A percentile compares a stretch with the other conserved stretches of the same genome.
Evolutionary conservation across 2,113 vertebrate genomes (phyloP).

Genomic region (Burhinus oedicnemus): DNA sequence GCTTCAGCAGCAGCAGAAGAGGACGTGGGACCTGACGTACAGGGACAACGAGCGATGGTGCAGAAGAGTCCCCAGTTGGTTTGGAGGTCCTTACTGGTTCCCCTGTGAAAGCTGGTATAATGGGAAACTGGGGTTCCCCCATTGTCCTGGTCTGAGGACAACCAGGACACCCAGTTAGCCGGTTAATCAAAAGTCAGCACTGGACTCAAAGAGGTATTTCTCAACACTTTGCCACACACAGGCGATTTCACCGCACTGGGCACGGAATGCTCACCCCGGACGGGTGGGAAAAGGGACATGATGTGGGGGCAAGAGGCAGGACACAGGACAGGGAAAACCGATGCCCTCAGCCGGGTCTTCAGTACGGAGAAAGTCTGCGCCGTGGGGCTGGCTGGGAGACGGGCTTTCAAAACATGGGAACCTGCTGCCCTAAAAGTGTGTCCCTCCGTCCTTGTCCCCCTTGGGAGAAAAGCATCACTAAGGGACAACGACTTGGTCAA

Average conservation of each 20-base stretch:
- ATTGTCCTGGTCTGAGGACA: too few species aligned
- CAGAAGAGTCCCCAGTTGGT: not conserved
- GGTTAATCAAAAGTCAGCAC: not conserved
- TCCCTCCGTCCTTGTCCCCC: not conserved
- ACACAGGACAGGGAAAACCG: not conserved
- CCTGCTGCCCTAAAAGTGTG: not conserved
- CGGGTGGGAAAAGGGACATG: not conserved
- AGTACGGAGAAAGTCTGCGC: not conserved
- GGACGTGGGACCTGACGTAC: accelerated
- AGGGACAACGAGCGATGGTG: not conserved
- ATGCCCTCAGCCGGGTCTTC: not conserved
- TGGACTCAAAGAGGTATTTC: not conserved
- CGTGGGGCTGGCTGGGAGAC: not conserved
- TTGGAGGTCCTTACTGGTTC: not conserved
- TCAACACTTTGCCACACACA: not conserved
- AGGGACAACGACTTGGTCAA: not conserved
- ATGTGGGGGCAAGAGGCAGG: not conserved
- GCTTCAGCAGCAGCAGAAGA: not conserved
- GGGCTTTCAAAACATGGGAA: not conserved
- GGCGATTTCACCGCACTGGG: not conserved
- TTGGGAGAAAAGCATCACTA: not conserved
- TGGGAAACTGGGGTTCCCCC: not conserved
- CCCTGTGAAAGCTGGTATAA: not conserved
- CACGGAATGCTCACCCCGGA: not conserved
- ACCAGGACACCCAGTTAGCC: not conserved